These are phyloP conservation scores for Thinocorus orbignyianus DNA, from an alignment of 2,113 vertebrate species.

Conservation along the genomic window DNA sequence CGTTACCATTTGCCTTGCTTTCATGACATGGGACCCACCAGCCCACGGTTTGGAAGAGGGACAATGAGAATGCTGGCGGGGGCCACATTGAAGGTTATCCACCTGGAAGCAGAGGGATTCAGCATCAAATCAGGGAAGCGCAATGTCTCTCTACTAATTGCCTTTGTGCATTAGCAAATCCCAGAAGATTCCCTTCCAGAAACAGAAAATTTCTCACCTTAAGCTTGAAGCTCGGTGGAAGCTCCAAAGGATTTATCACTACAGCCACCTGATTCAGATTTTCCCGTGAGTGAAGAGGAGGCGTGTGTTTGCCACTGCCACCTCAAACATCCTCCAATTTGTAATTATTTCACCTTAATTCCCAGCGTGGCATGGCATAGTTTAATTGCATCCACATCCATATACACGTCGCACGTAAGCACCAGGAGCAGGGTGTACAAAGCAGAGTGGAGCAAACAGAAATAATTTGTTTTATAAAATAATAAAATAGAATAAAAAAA, in stretches of 20 bases:
- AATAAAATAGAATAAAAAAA: too few species aligned
- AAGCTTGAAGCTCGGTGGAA: neutral
- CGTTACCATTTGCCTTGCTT: neutral
- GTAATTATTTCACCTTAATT: neutral
- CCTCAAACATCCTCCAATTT: neutral
- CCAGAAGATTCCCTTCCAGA: neutral
- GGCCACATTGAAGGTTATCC: neutral
- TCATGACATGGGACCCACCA: neutral
- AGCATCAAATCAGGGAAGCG: neutral
- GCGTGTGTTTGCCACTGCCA: neutral
- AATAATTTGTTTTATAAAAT: too few species aligned
- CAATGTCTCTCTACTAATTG: neutral
- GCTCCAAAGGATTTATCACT: neutral
- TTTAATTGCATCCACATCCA: neutral
- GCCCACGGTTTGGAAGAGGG: neutral
- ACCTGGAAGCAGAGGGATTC: neutral
- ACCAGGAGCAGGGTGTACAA: neutral
- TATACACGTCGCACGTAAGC: neutral
- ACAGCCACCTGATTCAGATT: neutral
- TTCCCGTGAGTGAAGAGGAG: neutral
- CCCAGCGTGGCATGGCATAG: neutral
- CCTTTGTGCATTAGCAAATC: neutral
- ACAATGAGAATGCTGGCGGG: neutral
- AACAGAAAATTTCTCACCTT: neutral
- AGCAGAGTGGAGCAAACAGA: neutral